Base-by-base conservation (phyloP, 2,797 vertebrate genomes). In the Carapus acus region DNA sequence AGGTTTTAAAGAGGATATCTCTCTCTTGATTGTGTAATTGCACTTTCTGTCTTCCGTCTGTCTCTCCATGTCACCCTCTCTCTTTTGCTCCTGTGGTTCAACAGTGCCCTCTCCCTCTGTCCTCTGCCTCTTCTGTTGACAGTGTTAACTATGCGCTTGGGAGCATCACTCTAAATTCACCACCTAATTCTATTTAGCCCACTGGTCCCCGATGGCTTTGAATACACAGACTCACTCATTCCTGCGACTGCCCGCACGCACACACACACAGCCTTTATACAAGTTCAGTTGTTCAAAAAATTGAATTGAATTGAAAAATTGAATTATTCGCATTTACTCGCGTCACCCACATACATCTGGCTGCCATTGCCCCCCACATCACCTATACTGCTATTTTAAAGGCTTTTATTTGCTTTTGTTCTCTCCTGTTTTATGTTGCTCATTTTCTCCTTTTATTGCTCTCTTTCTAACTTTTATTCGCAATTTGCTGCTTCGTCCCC, bases 151-250 rank as follows among this genome's bases (percentile, higher is more conserved):
- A 75, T 79, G 70, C 69, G 31, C 80, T 70, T 50, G 63, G 69
- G 72, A 83, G 61, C 67, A 69, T 74, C 67, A 49, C 71, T 82
- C 62, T 77, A 75, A 93, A 91, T 91, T 91, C 88, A 86, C 85
- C 85, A 88, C 83, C 76, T 89, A 89, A 91, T 91, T 89, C 86
- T 88, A 85, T 91, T 93, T 89, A 70, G 64, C 66, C 67, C 24
- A 19, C 22, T 0, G 17, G 62, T 81, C 71, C 70, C 67, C 21
- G 27, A 27, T 67, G 75, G 68, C 66, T 79, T 74, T 71, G 81
- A 74, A 78, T 49, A 77, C 69, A 74, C 62, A 71, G 53, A 56
- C 56, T 57, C 39, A 24, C 43, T 60, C 56, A 27, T 46, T 14
- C 22, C 24, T 4, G 24, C 24, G 9, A 4, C 24, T 9, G 5